Evolutionary conservation across 1,140 invertebrate species (phyloP).

Genomic region (Proctacanthus coquilletti): DNA sequence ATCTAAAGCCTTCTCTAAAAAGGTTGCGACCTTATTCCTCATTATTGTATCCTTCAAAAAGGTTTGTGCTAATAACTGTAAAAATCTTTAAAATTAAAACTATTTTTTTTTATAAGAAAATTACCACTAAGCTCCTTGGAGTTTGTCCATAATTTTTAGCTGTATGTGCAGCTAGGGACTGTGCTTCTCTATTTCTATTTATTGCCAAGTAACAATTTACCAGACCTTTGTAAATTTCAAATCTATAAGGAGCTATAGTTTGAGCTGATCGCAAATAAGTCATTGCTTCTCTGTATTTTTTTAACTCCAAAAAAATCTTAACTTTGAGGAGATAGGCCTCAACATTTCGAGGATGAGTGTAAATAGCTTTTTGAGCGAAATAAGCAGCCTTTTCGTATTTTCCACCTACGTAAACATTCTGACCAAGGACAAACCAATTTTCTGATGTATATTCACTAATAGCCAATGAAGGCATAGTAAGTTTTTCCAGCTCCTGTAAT

Average conservation of each 20-base stretch:
- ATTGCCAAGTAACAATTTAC: constrained; percentile 16
- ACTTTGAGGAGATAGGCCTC: constrained; percentile 57
- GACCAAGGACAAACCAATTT: constrained; percentile 47
- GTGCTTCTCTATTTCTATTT: constrained; percentile 19
- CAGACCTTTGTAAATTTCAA: constrained; percentile 22
- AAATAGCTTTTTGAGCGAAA: constrained; percentile 40
- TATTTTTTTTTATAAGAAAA: too few relatives aligned
- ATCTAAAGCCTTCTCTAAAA: constrained; percentile 17
- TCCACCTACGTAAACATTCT: constrained; percentile 36
- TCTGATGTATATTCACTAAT: constrained; percentile 36
- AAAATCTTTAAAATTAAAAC: background rate
- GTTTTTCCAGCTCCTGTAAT: constrained; percentile 32
- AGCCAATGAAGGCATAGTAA: constrained; percentile 29
- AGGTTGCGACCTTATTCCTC: constrained; percentile 15
- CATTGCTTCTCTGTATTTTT: constrained; percentile 50
- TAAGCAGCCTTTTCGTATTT: constrained; percentile 41
- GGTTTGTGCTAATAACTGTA: constrained; percentile 17
- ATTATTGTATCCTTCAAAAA: constrained; percentile 11
- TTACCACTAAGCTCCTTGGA: constrained; percentile 18
- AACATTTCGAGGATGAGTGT: constrained; percentile 37
- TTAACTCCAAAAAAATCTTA: constrained; percentile 46
- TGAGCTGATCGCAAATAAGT: constrained; percentile 51
- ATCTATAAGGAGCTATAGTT: constrained; percentile 34
- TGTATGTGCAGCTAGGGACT: constrained; percentile 15
- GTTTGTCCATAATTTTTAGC: constrained; percentile 17